Evolutionary conservation across 2,797 vertebrate genomes (phyloP).

Genomic region (Erithacus rubecula): DNA sequence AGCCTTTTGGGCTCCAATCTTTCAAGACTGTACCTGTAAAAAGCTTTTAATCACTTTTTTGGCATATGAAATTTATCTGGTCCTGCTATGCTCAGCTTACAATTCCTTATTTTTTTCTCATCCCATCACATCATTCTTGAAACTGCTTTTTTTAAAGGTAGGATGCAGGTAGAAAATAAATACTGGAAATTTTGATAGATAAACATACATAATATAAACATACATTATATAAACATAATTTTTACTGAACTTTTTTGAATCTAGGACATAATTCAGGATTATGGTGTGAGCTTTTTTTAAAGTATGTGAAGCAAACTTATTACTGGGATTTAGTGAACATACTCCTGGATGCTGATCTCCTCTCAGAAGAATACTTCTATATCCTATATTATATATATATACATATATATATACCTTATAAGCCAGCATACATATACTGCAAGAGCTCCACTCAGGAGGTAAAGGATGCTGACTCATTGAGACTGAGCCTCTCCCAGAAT

Average conservation of each 20-base stretch:
- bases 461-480: not conserved
- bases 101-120: not conserved
- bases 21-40: not conserved
- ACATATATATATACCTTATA: too few relatives aligned
- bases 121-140: not conserved
- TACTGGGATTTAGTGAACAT: not conserved
- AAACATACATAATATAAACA: not conserved
- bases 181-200: not conserved
- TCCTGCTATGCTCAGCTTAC: not conserved
- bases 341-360: not conserved
- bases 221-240: not conserved
- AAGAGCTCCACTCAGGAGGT: not conserved
- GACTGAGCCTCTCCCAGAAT: not conserved
- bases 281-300: not conserved
- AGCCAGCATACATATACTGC: not conserved
- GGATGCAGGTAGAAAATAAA: not conserved
- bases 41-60: not conserved
- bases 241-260: not conserved
- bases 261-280: not conserved
- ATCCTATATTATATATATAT: not conserved
- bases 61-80: not conserved
- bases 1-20: not conserved
- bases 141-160: not conserved
- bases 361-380: not conserved
- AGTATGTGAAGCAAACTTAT: not conserved